phyloP scores from a whole-genome alignment of 1,140 invertebrate species.

The Pseudomyrmex cubaensis region DNA sequence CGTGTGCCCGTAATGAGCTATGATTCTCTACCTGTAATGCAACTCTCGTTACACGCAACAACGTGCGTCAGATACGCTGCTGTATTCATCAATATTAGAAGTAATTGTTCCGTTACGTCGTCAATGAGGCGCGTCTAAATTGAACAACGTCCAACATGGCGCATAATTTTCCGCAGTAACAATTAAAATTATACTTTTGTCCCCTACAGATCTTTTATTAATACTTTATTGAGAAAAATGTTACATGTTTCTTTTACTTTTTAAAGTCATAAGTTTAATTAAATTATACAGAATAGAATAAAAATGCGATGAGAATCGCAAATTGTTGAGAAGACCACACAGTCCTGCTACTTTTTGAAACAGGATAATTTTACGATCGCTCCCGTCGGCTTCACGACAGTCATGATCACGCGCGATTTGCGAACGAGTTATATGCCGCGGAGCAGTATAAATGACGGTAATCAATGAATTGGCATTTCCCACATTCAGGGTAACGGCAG shows the following conservation, averaged over 20 bases:
- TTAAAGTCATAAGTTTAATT: background rate
- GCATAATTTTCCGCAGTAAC: background rate
- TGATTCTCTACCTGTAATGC: slow-evolving; percentile 54
- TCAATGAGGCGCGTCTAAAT: slow-evolving; percentile 41
- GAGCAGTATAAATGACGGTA: slow-evolving; percentile 69
- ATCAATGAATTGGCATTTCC: slow-evolving; percentile 77
- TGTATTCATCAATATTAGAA: slow-evolving; percentile 48
- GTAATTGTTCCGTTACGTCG: slow-evolving; percentile 48
- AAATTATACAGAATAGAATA: background rate
- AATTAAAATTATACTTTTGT: slow-evolving; percentile 30
- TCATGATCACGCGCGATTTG: slow-evolving; percentile 58
- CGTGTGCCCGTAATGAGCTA: slow-evolving; percentile 55
- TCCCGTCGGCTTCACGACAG: slow-evolving; percentile 6
- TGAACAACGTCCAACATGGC: slow-evolving; percentile 36
- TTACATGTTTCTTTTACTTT: background rate
- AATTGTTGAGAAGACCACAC: slow-evolving; percentile 2
- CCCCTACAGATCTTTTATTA: background rate
- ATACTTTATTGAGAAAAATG: background rate
- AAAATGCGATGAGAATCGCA: background rate
- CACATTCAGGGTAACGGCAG: slow-evolving; percentile 59
- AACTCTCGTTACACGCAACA: slow-evolving; percentile 60
- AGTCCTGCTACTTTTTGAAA: background rate
- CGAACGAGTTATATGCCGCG: slow-evolving; percentile 57
- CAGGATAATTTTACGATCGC: slow-evolving; percentile 25
- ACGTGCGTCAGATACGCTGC: slow-evolving; percentile 5